Base-by-base conservation (phyloP, 2,888 invertebrate genomes). In the Frankliniella fusca region DNA sequence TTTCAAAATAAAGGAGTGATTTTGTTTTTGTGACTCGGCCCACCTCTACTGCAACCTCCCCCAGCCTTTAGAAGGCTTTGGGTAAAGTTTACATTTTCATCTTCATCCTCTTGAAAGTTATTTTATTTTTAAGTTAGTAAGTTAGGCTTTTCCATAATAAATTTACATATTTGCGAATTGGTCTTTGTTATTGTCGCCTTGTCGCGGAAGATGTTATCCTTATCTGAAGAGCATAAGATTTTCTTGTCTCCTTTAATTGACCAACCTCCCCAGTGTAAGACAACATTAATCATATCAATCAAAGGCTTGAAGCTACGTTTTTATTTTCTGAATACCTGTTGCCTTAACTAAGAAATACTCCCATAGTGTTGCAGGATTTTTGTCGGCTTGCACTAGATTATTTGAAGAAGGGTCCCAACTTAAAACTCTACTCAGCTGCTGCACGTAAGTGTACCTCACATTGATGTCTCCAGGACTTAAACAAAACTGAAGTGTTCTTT, bases 321-420 rank as follows among this genome's bases (percentile, higher is more conserved):
- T 61, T 61, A 0, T 15, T 18, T 61, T 18, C 61, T 11, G 0
- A 18, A 15, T 61, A 18, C 3, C 11, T 1, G 18, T 7, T 61
- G 61, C 18, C 61, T 61, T 61, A 61, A 12, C 2, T 18, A 2
- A 12, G 18, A 27, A 10, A 27, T 27, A 76, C 7, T 27, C 9
- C 27, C 10, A 10, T 27, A 93, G 93, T 93, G 84, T 86, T 93
- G 28, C 91, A 92, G 83, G 93, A 93, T 87, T 93, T 93, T 86
- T 93, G 93, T 87, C 93, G 93, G 87, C 87, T 93, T 82, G 90
- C 92, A 1, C 88, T 92, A 83, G 93, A 93, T 86, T 93, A 91
- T 87, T 86, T 94, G 49, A 90, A 90, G 83, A 93, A 92, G 88
- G 93, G 93, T 23, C 89, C 90, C 28, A 93, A 93, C 87, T 86